Evolutionary conservation across 2,797 vertebrate species (phyloP), one percentile per base, ranked within the genome.

Genomic region (Coregonus suidteri): DNA sequence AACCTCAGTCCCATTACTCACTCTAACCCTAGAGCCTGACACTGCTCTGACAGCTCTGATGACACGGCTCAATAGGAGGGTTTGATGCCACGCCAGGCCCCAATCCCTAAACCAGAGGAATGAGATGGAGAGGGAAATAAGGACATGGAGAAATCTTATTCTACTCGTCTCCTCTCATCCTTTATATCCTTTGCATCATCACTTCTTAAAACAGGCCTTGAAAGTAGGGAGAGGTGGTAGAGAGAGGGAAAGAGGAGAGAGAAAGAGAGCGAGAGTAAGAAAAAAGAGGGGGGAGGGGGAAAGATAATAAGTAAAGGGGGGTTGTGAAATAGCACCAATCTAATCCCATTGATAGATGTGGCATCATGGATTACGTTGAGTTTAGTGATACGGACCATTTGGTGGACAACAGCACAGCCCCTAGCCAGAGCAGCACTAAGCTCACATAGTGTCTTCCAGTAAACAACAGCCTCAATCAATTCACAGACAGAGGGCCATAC

Each of bases 1-100:
- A 76, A 92, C 90, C 89, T 90, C 87, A 83, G 87, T 89, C 88
- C 86, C 90, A 91, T 93, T 91, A 88, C 87, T 90, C 88, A 88
- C 80, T 87, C 79, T 84, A 84, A 81, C 85, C 88, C 31, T 85
- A 74, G 81, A 78, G 82, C 83, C 88, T 88, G 85, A 91, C 89
- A 90, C 75, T 82, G 68, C 87, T 87, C 84, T 92, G 88, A 91
- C 88, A 93, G 89, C 80, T 75, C 84, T 88, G 90, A 87, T 89
- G 87, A 90, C 83, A 88, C 56, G 79, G 79, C 86, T 64, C 75
- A 85, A 85, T 77, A 47, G 83, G 78, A 82, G 76, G 79, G 87
- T 87, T 88, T 91, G 88, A 87, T 91, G 84, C 86, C 84, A 81
- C 86, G 91, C 90, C 90, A 83, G 81, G 87, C 83, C 86, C 76